Evolutionary conservation across 1,140 invertebrate species (phyloP), one percentile per base, ranked within the genome.

Genomic region (Agrypnia vestita): DNA sequence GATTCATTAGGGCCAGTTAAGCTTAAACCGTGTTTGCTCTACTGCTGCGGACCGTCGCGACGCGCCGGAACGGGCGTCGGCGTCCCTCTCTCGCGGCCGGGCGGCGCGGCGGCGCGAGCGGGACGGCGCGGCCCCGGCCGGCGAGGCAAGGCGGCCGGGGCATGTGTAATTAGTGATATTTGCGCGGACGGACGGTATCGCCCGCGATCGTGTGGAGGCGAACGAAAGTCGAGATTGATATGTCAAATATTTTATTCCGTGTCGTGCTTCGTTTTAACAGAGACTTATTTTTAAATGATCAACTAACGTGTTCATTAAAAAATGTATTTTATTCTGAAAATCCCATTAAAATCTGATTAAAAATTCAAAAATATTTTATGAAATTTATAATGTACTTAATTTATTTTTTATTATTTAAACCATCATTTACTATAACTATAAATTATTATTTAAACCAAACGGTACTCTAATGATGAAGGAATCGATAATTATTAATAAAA

Each of bases 1-100:
- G 88, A 90, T 89, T 90, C 89, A 90, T 90, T 90, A 90, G 89
- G 87, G 88, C 88, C 89, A 89, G 89, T 90, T 90, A 90, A 88
- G 82, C 82, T 83, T 83, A 83, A 83, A 83, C 79, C 82, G 76
- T 83, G 82, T 83, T 83, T 81, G 78, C 77, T 80, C 80, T 81
- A 76, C 79, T 78, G 78, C 77, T 80, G 78, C 73, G 56, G 17
- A 49, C 55, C 35, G 71, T 17, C 74, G 77, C 59, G 13, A 51
- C 49, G 76, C 15, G 15, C 43, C 44, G 43, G 15, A 44, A 67
- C 76, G 10, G 15, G 3, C 61, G 47, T 44, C 59, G 25, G 44
- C 76, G 44, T 80, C 74, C 64, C 79, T 71, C 43, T 80, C 79
- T 21, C 59, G 46, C 79, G 6, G 15, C 67, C 13, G 25, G 17